These are phyloP conservation scores for Scopus umbretta DNA, from an alignment of 2,113 vertebrate species.

Conservation along the genomic window DNA sequence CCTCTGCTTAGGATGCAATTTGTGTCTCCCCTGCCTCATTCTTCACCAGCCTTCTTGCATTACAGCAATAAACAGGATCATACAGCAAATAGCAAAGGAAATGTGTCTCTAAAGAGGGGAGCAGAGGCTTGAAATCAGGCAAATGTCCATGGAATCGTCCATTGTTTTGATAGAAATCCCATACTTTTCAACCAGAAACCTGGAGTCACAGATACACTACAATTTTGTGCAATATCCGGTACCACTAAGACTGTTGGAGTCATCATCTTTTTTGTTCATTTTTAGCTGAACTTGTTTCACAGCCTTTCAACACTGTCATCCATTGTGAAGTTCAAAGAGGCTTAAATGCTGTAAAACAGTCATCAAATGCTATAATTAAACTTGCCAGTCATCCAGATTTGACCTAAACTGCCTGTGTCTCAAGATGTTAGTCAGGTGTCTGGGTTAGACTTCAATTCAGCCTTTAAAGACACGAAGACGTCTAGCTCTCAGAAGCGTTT, in stretches of 20 bases:
- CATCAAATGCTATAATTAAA: constrained; percentile 50
- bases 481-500: not conserved
- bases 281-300: constrained; percentile 18
- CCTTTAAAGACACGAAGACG: not conserved
- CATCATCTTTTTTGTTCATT: not conserved
- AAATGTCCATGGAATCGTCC: not conserved
- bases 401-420: constrained; percentile 35
- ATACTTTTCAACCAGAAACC: not conserved
- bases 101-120: not conserved
- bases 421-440: constrained; percentile 33
- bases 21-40: not conserved
- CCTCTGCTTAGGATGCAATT: not conserved
- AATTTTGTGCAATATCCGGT: not conserved
- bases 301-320: constrained; percentile 33
- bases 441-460: not conserved
- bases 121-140: not conserved
- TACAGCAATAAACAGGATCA: not conserved
- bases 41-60: not conserved
- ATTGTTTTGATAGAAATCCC: not conserved
- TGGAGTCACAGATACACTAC: not conserved
- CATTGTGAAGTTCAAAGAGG: constrained; percentile 31
- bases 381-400: constrained; percentile 47
- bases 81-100: not conserved
- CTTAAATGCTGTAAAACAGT: constrained; percentile 46
- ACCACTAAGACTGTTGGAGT: not conserved